These are phyloP conservation scores for Phacellophora camtschatica DNA, from an alignment of 30 jellyfish, hydroid and myxozoan genomes.

Conservation along the genomic window DNA sequence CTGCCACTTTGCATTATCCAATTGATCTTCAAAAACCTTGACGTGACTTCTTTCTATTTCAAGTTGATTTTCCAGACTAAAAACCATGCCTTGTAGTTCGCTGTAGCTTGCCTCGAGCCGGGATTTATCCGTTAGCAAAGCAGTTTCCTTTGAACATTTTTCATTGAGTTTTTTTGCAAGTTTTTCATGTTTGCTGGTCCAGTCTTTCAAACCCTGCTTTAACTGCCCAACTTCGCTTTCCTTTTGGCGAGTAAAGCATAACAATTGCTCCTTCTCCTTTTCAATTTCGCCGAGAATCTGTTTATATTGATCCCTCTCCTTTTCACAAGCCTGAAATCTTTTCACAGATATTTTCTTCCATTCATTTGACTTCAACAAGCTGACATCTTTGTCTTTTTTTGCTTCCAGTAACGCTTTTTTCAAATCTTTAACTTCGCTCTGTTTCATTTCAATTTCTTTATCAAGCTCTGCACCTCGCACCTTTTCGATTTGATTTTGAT, in stretches of 20 bases:
- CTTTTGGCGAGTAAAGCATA: neutral
- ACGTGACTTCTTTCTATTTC: conserved; percentile 47
- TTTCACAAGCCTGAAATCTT: neutral
- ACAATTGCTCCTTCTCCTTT: neutral
- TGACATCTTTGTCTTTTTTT: conserved; percentile 31
- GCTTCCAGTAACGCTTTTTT: neutral
- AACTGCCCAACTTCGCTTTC: neutral
- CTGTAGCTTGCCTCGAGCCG: conserved; percentile 14
- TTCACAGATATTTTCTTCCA: conserved; percentile 15
- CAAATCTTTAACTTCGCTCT: neutral
- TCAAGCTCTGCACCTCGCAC: neutral
- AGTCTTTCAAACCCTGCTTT: neutral
- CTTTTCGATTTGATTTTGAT: neutral
- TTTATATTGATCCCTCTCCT: neutral
- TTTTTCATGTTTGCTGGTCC: neutral
- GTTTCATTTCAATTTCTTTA: neutral
- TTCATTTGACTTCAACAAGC: neutral
- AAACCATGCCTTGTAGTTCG: conserved; percentile 43
- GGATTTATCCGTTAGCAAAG: neutral
- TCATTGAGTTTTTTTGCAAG: neutral
- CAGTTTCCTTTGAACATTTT: neutral
- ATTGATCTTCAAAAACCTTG: conserved; percentile 35
- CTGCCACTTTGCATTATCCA: conserved; percentile 52
- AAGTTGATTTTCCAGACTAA: conserved; percentile 47
- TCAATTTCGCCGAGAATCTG: neutral